A percentile compares a stretch with the other conserved stretches of the same genome.
Conservation (phyloP, 35 echinoderm and acorn worm genomes). For the Amphiura filiformis region DNA sequence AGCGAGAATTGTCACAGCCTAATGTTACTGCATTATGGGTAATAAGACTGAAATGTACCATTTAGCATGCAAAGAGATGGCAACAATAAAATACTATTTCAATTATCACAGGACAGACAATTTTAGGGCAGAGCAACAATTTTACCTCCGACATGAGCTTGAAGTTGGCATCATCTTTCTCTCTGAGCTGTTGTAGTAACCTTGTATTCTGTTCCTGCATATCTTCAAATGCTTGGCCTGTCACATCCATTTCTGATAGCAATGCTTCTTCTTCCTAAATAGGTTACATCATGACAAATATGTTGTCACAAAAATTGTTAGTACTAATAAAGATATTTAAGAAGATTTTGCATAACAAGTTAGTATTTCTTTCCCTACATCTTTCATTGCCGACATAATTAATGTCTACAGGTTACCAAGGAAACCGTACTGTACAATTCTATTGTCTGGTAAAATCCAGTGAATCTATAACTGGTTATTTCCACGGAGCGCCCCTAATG, state of each 20-base stretch:
- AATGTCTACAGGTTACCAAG: background rate
- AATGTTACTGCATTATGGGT: too few relatives aligned
- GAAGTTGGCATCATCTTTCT: slow-evolving; percentile 98
- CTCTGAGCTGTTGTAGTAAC: slow-evolving; percentile 86
- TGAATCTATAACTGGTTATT: too few relatives aligned
- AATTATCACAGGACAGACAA: too few relatives aligned
- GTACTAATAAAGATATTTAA: background rate
- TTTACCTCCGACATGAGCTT: slow-evolving; percentile 99
- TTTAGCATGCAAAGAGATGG: too few relatives aligned
- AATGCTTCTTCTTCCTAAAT: slow-evolving; percentile 89
- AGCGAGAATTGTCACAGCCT: too few relatives aligned
- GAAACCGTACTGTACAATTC: too few relatives aligned
- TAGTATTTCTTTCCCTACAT: background rate
- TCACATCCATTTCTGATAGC: slow-evolving; percentile 98
- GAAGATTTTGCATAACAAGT: background rate
- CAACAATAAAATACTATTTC: too few relatives aligned
- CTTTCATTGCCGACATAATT: background rate
- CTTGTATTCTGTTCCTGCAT: slow-evolving; percentile 97
- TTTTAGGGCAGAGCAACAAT: too few relatives aligned
- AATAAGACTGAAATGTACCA: too few relatives aligned
- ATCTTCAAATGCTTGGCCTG: slow-evolving; percentile 99
- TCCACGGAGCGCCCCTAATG: too few relatives aligned
- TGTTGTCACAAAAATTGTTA: background rate
- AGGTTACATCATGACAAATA: background rate
- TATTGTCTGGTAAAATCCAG: too few relatives aligned